phyloP scores from a whole-genome alignment of 2,797 vertebrate genomes.

The Hydrophis major region DNA sequence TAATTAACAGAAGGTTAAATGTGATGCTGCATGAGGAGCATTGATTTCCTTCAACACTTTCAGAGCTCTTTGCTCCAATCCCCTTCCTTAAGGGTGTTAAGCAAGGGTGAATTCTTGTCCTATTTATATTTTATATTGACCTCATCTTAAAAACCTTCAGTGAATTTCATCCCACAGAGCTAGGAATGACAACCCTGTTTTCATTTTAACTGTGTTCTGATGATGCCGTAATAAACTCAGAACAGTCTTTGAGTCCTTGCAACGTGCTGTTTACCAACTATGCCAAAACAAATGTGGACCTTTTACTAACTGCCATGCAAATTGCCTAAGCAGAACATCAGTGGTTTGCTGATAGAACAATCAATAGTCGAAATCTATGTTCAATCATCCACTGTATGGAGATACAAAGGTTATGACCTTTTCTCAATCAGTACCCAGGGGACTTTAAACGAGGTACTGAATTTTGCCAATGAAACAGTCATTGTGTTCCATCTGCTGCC shows the following conservation, averaged over 20 bases:
- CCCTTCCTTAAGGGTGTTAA: neutral
- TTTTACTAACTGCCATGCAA: neutral
- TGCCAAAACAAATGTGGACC: neutral
- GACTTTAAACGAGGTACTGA: neutral
- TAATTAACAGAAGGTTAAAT: neutral
- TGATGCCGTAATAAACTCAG: neutral
- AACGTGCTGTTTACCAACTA: neutral
- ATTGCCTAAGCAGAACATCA: neutral
- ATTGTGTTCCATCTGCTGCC: neutral
- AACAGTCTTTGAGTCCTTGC: neutral
- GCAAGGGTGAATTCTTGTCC: neutral
- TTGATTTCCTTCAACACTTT: neutral
- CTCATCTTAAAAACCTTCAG: neutral
- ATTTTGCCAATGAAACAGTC: neutral
- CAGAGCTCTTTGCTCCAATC: neutral
- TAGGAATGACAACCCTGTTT: neutral
- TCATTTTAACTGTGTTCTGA: neutral
- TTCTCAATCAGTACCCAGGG: neutral
- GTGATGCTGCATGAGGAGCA: neutral
- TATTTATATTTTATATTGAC: neutral
- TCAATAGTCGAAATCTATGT: neutral
- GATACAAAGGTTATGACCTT: neutral
- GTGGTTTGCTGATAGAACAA: neutral
- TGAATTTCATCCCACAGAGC: neutral
- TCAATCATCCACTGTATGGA: neutral